Conservation (phyloP, 1,140 invertebrate genomes). For the Brachionus rotundiformis region DNA sequence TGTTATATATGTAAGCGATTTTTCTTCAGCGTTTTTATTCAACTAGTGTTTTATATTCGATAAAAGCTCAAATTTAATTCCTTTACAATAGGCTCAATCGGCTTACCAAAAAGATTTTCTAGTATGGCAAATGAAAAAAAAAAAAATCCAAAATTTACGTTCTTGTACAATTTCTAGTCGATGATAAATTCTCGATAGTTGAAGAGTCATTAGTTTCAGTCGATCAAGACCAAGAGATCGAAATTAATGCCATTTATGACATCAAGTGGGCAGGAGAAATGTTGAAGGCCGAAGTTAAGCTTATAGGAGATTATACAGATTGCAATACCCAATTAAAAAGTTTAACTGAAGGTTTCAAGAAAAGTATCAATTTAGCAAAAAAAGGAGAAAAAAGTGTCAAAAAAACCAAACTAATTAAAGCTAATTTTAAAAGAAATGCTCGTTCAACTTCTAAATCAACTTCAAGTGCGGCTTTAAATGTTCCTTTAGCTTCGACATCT, state of each 20-base stretch:
- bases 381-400: background rate
- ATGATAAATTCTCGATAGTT: background rate
- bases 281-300: background rate
- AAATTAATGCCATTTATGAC: conserved; percentile 1
- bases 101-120: background rate
- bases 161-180: background rate
- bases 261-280: background rate
- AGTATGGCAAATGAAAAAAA: background rate
- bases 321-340: background rate
- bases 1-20: background rate
- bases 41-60: background rate
- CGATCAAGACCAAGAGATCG: background rate
- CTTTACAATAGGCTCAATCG: background rate
- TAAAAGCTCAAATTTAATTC: background rate
- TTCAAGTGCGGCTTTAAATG: background rate
- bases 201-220: background rate
- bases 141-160: background rate
- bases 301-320: background rate
- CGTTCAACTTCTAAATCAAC: background rate
- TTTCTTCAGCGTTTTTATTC: background rate
- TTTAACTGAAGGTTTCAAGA: background rate
- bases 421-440: background rate
- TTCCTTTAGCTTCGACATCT: background rate
- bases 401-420: background rate
- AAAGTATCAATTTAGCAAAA: background rate